Conservation (phyloP, 2,888 invertebrate genomes). For the Phyllotreta cruciferae region DNA sequence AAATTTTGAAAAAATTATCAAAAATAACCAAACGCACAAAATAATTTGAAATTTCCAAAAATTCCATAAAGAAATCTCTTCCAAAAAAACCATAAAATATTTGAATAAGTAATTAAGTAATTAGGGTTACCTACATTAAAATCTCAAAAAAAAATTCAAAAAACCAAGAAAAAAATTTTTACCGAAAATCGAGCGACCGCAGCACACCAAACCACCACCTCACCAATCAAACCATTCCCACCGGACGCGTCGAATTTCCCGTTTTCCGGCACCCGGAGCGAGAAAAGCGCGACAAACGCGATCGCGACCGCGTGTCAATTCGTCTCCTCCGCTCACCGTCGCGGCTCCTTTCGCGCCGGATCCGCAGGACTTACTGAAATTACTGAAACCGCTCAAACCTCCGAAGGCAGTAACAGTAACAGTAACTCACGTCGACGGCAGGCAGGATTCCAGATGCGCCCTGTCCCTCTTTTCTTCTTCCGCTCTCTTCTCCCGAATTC, state of each 20-base stretch:
- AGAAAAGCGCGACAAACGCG: constrained; percentile 19
- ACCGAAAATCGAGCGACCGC: constrained; percentile 8
- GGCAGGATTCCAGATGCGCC: constrained; percentile 43
- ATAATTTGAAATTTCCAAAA: too few species aligned
- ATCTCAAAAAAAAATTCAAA: too few species aligned
- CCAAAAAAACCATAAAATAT: too few species aligned
- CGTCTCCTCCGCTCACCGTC: constrained; percentile 32
- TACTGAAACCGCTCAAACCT: neutral
- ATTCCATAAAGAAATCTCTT: too few species aligned
- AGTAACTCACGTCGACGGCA: constrained; percentile 34
- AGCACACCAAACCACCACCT: neutral
- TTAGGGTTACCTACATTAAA: too few species aligned
- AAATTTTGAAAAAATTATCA: too few species aligned
- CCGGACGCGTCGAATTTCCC: too few species aligned
- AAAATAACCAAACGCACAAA: too few species aligned
- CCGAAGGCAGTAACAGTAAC: constrained; percentile 8
- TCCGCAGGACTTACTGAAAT: constrained; percentile 43
- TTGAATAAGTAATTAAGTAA: too few species aligned
- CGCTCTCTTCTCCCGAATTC: constrained; percentile 12
- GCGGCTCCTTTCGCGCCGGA: constrained; percentile 37
- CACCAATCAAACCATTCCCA: too few species aligned
- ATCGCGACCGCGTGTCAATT: constrained; percentile 41
- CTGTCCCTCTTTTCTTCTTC: constrained; percentile 35
- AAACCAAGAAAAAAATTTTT: too few species aligned
- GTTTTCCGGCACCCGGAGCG: neutral